Conservation (phyloP, 2,888 invertebrate species). For the Brenthis daphne region DNA sequence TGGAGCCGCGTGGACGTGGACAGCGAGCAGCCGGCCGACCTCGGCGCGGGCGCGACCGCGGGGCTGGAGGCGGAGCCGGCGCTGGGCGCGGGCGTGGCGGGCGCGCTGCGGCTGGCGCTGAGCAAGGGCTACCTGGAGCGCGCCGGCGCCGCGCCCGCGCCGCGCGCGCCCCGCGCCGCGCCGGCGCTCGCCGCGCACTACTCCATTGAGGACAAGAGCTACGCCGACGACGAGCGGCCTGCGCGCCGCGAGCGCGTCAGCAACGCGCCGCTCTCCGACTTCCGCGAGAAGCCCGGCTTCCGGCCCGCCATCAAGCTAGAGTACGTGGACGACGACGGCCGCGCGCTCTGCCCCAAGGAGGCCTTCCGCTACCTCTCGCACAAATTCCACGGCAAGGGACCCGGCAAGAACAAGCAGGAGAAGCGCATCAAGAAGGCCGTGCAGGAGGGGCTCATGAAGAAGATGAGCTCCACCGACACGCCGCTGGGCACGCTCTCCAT, state of each 20-base stretch:
- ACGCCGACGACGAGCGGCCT: slow-evolving; percentile 89
- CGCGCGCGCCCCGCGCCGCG: slow-evolving; percentile 36
- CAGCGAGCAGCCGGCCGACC: slow-evolving; percentile 70
- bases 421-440: slow-evolving; percentile 97
- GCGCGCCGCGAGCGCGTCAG: slow-evolving; percentile 85
- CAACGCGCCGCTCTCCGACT: slow-evolving; percentile 89
- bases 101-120: slow-evolving; percentile 93
- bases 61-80: slow-evolving; percentile 95
- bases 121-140: slow-evolving; percentile 97
- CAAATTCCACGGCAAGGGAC: slow-evolving; percentile 99
- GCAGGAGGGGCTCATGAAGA: slow-evolving; percentile 97
- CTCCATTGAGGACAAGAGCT: slow-evolving; percentile 67
- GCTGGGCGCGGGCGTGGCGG: slow-evolving; percentile 94
- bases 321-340: slow-evolving; percentile 98
- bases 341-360: slow-evolving; percentile 95
- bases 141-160: slow-evolving; percentile 86
- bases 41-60: slow-evolving; percentile 60
- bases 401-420: slow-evolving; percentile 99
- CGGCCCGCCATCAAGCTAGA: slow-evolving; percentile 97
- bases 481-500: slow-evolving; percentile 97
- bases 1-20: slow-evolving; percentile 92
- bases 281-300: slow-evolving; percentile 94
- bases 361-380: slow-evolving; percentile 98
- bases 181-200: slow-evolving; percentile 52
- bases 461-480: slow-evolving; percentile 99